Percentiles rank a stretch among this genome's conserved stretches.
Conservation (phyloP, 2,888 invertebrate genomes). For the Hypomecis punctinalis region DNA sequence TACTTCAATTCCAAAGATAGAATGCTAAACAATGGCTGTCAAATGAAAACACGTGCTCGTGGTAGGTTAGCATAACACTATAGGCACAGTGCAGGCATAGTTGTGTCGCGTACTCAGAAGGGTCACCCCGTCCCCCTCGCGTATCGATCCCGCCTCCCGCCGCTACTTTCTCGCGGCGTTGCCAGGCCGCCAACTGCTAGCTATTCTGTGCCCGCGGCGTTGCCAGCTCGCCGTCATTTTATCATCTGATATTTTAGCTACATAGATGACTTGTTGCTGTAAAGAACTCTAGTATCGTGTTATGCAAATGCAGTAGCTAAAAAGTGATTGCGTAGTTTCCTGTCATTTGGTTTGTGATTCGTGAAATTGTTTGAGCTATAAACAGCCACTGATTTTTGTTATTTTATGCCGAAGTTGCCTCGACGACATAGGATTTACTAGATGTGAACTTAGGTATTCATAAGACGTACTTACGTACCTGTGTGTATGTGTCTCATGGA, state of each 20-base stretch:
- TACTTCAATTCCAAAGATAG: no score
- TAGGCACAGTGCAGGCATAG: slow-evolving; percentile 6
- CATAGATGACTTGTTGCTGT: slow-evolving; percentile 11
- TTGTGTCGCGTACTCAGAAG: slow-evolving; percentile 30
- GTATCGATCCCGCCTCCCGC: slow-evolving; percentile 40
- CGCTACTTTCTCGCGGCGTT: slow-evolving; percentile 69
- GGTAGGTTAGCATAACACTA: slow-evolving; percentile 19
- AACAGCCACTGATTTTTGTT: no score
- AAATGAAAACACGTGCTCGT: slow-evolving; percentile 32
- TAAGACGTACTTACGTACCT: no score
- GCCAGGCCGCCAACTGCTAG: slow-evolving; percentile 58
- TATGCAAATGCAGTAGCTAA: no score
- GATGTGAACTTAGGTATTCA: no score
- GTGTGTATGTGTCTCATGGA: no score
- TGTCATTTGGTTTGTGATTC: no score
- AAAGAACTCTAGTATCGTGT: no score
- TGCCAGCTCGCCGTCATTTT: slow-evolving; percentile 29
- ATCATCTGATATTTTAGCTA: neutral
- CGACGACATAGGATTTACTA: no score
- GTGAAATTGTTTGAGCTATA: no score
- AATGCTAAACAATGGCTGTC: slow-evolving; percentile 15
- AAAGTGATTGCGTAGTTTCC: no score
- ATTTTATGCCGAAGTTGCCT: no score
- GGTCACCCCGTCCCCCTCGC: slow-evolving; percentile 38
- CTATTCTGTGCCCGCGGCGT: slow-evolving; percentile 20